Evolutionary conservation across 2,797 vertebrate species (phyloP).

Genomic region (Columba guinea): DNA sequence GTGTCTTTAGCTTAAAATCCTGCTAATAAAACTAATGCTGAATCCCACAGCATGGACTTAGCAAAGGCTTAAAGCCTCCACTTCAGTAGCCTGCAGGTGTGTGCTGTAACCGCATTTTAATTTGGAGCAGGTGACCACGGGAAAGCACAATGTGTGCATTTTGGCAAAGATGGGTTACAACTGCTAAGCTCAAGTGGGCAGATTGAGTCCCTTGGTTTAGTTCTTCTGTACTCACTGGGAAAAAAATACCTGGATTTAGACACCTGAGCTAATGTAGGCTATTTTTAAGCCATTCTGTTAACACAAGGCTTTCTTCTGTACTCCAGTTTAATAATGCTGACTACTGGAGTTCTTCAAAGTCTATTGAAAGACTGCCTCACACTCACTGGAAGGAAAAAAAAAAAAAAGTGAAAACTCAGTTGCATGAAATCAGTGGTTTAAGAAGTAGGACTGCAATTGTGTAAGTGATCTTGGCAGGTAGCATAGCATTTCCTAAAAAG

Average conservation of each 20-base stretch:
- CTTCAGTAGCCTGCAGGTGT: constrained; percentile 21
- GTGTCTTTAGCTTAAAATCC: background rate
- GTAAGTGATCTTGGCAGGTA: background rate
- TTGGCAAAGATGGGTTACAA: background rate
- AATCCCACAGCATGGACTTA: background rate
- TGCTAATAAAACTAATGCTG: background rate
- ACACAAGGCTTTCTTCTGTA: background rate
- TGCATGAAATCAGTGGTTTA: background rate
- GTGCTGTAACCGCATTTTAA: background rate
- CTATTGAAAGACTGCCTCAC: background rate
- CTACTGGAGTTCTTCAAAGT: background rate
- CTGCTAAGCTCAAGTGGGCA: background rate
- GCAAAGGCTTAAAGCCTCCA: background rate
- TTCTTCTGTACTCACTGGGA: background rate
- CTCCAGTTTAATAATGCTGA: background rate
- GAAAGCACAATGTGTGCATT: background rate
- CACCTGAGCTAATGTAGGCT: background rate
- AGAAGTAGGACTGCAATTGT: background rate
- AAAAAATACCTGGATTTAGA: background rate
- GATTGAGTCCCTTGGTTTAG: background rate
- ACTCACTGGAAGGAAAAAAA: background rate
- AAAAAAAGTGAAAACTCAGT: background rate
- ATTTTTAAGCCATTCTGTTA: background rate
- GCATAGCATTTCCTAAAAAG: background rate
- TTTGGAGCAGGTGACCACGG: background rate